These are phyloP conservation scores for Aplysia californica DNA, from an alignment of 1,140 invertebrate genomes.

Conservation along the genomic window DNA sequence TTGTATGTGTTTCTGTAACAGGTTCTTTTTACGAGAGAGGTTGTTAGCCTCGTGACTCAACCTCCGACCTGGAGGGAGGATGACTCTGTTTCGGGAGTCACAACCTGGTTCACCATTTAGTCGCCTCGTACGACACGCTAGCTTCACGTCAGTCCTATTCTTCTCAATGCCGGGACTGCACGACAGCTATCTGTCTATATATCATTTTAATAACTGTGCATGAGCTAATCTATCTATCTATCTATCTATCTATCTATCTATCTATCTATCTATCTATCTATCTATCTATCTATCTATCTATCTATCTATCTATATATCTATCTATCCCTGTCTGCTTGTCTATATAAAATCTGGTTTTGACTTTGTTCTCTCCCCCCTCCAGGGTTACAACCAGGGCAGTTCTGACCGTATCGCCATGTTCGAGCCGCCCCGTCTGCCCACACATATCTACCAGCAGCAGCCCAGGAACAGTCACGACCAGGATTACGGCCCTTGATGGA, in stretches of 20 bases:
- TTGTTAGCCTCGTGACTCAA: too few species aligned
- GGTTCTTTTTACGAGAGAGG: too few species aligned
- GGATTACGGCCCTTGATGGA: conserved; percentile 41
- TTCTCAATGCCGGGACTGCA: too few species aligned
- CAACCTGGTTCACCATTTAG: too few species aligned
- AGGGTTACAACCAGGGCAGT: too few species aligned
- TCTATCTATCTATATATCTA: not conserved
- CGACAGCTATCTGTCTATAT: not conserved
- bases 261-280: not conserved
- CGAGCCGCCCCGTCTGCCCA: conserved; percentile 37
- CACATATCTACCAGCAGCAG: conserved; percentile 47
- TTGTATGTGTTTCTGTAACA: too few species aligned
- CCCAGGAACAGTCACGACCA: conserved; percentile 39
- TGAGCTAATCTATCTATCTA: not conserved
- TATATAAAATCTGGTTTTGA: not conserved
- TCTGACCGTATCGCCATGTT: conserved; percentile 38
- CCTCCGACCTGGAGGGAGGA: too few species aligned
- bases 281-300: not conserved
- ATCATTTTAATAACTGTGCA: not conserved
- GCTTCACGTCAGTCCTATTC: too few species aligned
- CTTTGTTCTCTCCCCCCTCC: not conserved
- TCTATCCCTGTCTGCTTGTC: not conserved
- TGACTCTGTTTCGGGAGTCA: too few species aligned
- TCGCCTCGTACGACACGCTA: too few species aligned
- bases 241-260: not conserved